Conservation (phyloP, 2,888 invertebrate genomes). For the Eupithecia vulgata region DNA sequence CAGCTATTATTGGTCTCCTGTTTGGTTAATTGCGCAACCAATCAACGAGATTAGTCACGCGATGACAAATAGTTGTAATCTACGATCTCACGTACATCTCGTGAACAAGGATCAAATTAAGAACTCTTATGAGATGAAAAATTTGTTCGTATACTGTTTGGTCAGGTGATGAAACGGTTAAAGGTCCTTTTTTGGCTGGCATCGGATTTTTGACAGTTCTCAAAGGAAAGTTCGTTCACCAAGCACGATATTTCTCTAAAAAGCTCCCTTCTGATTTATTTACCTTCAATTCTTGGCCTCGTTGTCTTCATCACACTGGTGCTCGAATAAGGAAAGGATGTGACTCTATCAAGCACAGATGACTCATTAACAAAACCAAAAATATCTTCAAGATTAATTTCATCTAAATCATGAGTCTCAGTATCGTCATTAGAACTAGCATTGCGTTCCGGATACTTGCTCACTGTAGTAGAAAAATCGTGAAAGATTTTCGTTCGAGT, state of each 20-base stretch:
- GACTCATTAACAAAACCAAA: constrained; percentile 36
- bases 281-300: constrained; percentile 39
- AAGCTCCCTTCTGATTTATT: constrained; percentile 23
- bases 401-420: constrained; percentile 22
- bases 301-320: constrained; percentile 33
- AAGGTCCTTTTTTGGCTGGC: not conserved
- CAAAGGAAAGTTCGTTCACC: not conserved
- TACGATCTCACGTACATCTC: too few species aligned
- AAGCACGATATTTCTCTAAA: not conserved
- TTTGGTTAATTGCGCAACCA: not conserved
- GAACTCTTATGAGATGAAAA: not conserved
- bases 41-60: not conserved
- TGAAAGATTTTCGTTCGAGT: constrained; percentile 71
- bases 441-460: constrained; percentile 54
- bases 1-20: not conserved
- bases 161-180: not conserved
- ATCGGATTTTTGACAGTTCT: not conserved
- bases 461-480: constrained; percentile 74
- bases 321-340: constrained; percentile 31
- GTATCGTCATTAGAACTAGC: constrained; percentile 12
- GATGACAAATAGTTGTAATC: not conserved
- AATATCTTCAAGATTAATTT: constrained; percentile 30
- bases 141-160: not conserved
- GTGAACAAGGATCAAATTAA: not conserved
- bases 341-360: constrained; percentile 20